Conservation (phyloP, 2,888 invertebrate species). For the Agonopterix heracliana region DNA sequence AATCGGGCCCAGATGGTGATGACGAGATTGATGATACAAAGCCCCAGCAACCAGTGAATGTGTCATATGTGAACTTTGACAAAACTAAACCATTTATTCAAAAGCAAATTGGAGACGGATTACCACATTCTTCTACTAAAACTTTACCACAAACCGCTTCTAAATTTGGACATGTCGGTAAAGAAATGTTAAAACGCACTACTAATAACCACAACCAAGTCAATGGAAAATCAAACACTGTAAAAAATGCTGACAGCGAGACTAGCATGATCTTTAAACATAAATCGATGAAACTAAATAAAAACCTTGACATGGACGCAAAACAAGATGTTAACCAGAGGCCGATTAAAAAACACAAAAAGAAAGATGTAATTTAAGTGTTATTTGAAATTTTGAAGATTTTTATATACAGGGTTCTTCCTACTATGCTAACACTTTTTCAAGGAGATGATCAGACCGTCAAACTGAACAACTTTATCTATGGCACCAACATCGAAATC, state of each 20-base stretch:
- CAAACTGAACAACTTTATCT: too few relatives aligned
- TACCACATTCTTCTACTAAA: conserved; percentile 27
- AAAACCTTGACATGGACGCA: conserved; percentile 30
- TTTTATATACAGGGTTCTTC: too few relatives aligned
- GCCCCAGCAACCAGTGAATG: conserved; percentile 33
- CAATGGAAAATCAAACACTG: conserved; percentile 24
- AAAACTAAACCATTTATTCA: conserved; percentile 53
- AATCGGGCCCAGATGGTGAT: conserved; percentile 41
- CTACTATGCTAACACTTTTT: too few relatives aligned
- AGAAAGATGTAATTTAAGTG: conserved; percentile 22
- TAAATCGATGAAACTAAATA: conserved; percentile 42
- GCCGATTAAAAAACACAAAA: conserved; percentile 48
- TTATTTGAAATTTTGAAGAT: too few relatives aligned
- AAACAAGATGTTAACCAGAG: conserved; percentile 33
- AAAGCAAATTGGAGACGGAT: conserved; percentile 41
- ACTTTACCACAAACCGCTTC: conserved; percentile 5
- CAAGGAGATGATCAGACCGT: too few relatives aligned
- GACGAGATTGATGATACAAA: conserved; percentile 36
- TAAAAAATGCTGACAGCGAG: conserved; percentile 30
- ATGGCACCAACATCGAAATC: too few relatives aligned
- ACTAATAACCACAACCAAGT: conserved; percentile 12
- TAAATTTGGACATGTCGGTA: conserved; percentile 18
- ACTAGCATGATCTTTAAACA: conserved; percentile 29
- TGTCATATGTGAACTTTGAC: conserved; percentile 60
- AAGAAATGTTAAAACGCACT: conserved; percentile 22